Conservation (phyloP, 2,888 invertebrate genomes). For the Entomobrya multifasciata region DNA sequence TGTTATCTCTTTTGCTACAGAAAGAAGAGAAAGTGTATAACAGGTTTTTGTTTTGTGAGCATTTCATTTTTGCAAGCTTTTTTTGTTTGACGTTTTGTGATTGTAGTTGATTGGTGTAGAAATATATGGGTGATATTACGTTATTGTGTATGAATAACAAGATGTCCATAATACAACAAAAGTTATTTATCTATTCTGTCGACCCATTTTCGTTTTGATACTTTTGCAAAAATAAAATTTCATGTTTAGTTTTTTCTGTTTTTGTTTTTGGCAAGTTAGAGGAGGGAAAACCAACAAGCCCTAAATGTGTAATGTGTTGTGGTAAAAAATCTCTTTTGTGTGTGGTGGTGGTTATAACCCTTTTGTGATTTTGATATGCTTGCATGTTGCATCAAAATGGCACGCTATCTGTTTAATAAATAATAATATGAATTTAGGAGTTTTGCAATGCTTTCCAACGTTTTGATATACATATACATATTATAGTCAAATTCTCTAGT, state of each 20-base stretch:
- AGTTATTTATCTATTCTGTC: too few relatives aligned
- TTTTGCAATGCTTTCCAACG: too few relatives aligned
- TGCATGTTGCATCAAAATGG: slow-evolving; percentile 25
- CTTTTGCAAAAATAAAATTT: not conserved
- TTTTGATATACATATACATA: too few relatives aligned
- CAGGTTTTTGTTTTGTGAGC: slow-evolving; percentile 8
- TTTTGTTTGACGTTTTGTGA: not conserved
- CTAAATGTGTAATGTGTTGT: slow-evolving; percentile 42
- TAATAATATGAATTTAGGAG: not conserved
- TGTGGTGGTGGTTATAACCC: not conserved
- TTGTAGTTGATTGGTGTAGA: not conserved
- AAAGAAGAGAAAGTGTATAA: too few relatives aligned
- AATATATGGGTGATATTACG: too few relatives aligned
- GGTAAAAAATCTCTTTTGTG: slow-evolving; percentile 37
- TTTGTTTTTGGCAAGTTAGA: slow-evolving; percentile 29
- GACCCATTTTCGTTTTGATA: too few relatives aligned
- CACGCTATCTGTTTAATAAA: slow-evolving; percentile 20
- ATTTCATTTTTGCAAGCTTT: not conserved
- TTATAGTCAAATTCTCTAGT: too few relatives aligned
- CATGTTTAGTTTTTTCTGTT: not conserved
- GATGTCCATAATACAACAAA: too few relatives aligned
- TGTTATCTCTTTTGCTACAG: slow-evolving; percentile 13
- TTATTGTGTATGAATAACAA: not conserved
- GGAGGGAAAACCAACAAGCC: slow-evolving; percentile 31
- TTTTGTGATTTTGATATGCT: slow-evolving; percentile 4